phyloP scores from a whole-genome alignment of 2,113 vertebrate species.

The Charadrius vociferus region DNA sequence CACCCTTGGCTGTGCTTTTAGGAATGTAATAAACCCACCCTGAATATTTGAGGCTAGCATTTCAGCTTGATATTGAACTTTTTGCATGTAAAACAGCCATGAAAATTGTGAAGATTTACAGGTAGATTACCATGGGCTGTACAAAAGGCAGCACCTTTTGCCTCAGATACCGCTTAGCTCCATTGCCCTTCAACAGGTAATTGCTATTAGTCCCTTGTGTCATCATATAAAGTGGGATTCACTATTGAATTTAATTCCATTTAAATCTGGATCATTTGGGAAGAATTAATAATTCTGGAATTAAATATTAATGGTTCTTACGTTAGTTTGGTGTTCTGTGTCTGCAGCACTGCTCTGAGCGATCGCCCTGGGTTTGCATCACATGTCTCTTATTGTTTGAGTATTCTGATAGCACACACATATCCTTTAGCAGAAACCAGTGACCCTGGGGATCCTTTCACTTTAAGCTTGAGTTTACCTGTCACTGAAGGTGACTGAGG shows the following conservation, averaged over 20 bases:
- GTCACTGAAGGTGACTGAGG: neutral
- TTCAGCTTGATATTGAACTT: neutral
- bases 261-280: neutral
- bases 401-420: neutral
- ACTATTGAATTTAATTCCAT: neutral
- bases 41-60: neutral
- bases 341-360: neutral
- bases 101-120: neutral
- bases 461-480: constrained; percentile 9
- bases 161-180: neutral
- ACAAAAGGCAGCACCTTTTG: neutral
- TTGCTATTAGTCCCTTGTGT: neutral
- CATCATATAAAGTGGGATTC: neutral
- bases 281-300: neutral
- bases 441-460: neutral
- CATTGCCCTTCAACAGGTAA: neutral
- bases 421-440: neutral
- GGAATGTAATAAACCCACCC: neutral
- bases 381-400: neutral
- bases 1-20: neutral
- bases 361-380: neutral
- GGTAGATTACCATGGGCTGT: neutral
- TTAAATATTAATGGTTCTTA: neutral
- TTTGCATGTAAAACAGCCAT: neutral
- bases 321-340: neutral